Evolutionary conservation across 1,140 invertebrate species (phyloP).

Genomic region (Drosophila pectinifera): DNA sequence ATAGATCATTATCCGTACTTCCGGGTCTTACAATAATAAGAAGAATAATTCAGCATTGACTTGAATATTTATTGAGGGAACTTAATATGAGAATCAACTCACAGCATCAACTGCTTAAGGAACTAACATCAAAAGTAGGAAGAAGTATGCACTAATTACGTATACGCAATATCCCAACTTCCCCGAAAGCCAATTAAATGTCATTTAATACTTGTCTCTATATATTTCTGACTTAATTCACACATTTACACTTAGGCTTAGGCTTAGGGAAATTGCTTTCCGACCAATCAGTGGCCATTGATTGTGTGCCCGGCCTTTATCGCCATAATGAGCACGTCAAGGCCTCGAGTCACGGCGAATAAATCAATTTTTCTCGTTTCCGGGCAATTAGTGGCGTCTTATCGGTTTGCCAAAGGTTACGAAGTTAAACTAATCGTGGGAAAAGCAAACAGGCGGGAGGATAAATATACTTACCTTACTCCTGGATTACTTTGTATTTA

Average conservation of each 20-base stretch:
- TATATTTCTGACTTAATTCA: slow-evolving; percentile 24
- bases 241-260: slow-evolving; percentile 38
- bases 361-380: slow-evolving; percentile 67
- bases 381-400: slow-evolving; percentile 63
- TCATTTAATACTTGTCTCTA: slow-evolving; percentile 30
- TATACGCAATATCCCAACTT: slow-evolving; percentile 8
- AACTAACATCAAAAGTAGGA: background rate
- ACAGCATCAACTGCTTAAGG: background rate
- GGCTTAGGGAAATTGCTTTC: slow-evolving; percentile 32
- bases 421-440: slow-evolving; percentile 20
- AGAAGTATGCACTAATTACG: too few relatives aligned
- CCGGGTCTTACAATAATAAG: too few relatives aligned
- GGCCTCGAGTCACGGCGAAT: slow-evolving; percentile 51
- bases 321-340: slow-evolving; percentile 27
- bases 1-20: background rate
- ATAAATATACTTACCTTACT: slow-evolving; percentile 24
- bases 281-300: slow-evolving; percentile 47
- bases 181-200: slow-evolving; percentile 38
- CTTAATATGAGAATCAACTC: too few relatives aligned
- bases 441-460: slow-evolving; percentile 31
- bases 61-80: too few relatives aligned
- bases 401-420: slow-evolving; percentile 40
- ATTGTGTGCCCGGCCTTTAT: slow-evolving; percentile 36
- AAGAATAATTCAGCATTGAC: too few relatives aligned
- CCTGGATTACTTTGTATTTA: background rate